A percentile compares a stretch with the other conserved stretches of the same genome.
phyloP scores from a whole-genome alignment of 2,113 vertebrate species.

The Halcyon senegalensis region DNA sequence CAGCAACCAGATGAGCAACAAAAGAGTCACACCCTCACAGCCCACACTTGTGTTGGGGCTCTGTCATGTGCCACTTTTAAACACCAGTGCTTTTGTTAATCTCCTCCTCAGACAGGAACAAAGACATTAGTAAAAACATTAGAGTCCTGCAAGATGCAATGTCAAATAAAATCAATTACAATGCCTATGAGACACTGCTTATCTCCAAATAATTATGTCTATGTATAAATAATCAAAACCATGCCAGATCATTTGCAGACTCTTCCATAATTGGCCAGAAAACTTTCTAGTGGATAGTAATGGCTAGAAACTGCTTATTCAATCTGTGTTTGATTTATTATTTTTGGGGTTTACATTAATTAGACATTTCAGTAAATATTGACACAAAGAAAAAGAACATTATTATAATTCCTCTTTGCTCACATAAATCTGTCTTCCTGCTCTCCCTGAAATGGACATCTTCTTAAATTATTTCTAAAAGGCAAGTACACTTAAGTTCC shows the following conservation, averaged over 20 bases:
- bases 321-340: neutral
- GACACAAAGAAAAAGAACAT: neutral
- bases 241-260: neutral
- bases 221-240: neutral
- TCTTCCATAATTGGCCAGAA: neutral
- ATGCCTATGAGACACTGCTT: neutral
- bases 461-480: neutral
- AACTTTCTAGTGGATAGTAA: neutral
- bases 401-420: constrained; percentile 6
- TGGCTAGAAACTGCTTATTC: neutral
- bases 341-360: neutral
- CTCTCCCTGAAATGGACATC: neutral
- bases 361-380: constrained; percentile 31
- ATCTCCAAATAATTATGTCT: neutral
- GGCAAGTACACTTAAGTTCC: neutral
- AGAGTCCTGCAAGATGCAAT: neutral
- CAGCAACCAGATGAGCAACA: neutral
- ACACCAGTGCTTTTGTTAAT: neutral
- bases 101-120: constrained; percentile 33
- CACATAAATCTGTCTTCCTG: neutral
- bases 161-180: neutral
- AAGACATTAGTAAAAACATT: constrained; percentile 32
- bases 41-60: neutral
- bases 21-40: neutral
- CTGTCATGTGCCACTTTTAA: neutral